Percentiles rank a stretch among this genome's conserved stretches.
These are phyloP conservation scores for Limulus polyphemus DNA, from an alignment of 2,888 invertebrate genomes.

Conservation along the genomic window DNA sequence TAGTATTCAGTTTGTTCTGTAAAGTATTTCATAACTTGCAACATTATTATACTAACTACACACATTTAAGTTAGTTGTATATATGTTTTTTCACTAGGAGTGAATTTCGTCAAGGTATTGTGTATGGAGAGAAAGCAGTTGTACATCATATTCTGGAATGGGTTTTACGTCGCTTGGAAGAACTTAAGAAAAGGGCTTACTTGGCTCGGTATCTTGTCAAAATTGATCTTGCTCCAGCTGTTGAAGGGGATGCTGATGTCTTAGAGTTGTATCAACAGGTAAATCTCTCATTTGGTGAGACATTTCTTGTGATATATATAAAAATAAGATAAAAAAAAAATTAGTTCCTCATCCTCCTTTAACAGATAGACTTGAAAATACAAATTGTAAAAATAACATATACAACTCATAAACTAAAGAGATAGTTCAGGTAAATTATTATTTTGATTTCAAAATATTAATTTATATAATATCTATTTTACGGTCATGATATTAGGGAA, in stretches of 20 bases:
- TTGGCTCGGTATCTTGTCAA: slow-evolving; percentile 52
- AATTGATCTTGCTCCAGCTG: slow-evolving; percentile 60
- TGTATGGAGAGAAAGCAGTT: slow-evolving; percentile 57
- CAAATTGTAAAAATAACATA: too few relatives aligned
- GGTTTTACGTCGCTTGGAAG: slow-evolving; percentile 58
- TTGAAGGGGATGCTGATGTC: slow-evolving; percentile 59
- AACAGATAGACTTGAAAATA: slow-evolving; percentile 2
- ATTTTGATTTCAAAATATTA: too few relatives aligned
- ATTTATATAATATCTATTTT: too few relatives aligned
- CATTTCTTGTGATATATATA: too few relatives aligned
- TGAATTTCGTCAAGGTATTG: slow-evolving; percentile 49
- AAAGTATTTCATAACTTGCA: too few relatives aligned
- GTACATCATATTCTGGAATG: slow-evolving; percentile 67
- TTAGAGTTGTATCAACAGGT: slow-evolving; percentile 53
- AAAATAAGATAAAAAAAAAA: not conserved
- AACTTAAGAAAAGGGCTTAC: slow-evolving; percentile 68
- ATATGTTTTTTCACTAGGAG: slow-evolving; percentile 38
- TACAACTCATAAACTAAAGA: too few relatives aligned
- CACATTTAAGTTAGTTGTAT: not conserved
- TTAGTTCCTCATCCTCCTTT: not conserved
- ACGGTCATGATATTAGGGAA: too few relatives aligned
- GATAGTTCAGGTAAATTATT: too few relatives aligned
- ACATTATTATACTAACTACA: too few relatives aligned
- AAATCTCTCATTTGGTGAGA: not conserved
- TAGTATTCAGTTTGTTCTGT: too few relatives aligned